Evolutionary conservation across 64 coral and sea anemone species (phyloP), one percentile per base, ranked within the genome.

Genomic region (Pocillopora damicornis): DNA sequence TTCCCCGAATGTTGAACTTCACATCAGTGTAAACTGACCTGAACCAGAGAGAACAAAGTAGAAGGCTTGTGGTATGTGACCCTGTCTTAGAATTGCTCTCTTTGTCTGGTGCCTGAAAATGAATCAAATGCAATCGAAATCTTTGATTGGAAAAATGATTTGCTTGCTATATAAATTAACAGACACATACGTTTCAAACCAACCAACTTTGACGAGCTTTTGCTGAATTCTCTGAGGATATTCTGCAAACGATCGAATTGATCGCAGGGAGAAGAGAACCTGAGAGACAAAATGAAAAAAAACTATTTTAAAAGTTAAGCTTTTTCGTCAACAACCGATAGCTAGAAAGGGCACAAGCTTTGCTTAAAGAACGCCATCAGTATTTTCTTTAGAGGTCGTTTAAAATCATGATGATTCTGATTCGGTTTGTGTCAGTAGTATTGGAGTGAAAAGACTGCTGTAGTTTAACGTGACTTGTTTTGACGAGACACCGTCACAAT

Each of bases 221-320:
- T 98, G 92, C 20, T 98, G 95, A 79, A 98, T 98, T 82, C 95
- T 78, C n/a, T 94, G 95, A 61, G 95, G 95, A 83, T 98, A 98
- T 76, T 98, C 95, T 2, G 95, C 92, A 91, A 98, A 98, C 22
- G 95, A 75, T 61, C 89, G 92, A 60, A 98, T 98, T 0, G 92
- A 89, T 75, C 95, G 92, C 11, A 98, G 76, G 2, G 92, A 98
- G 68, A 94, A 98, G 51, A 94, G 81, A 17, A 94, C 89, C 95
- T 98, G n/a, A 45, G 63, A 87, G 65, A 37, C 35, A 74, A 88
- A 84, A 76, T 15, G 34, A 58, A 71, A 26, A 25, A n/a, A 68
- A 8, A 9, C 67, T 71, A 1, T 26, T 59, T 22, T 56, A 13
- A 18, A 78, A 56, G 38, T 15, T n/a, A 34, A 15, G 37, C 20